Conservation (phyloP, 2,888 invertebrate genomes). For the Cheilosia urbana region DNA sequence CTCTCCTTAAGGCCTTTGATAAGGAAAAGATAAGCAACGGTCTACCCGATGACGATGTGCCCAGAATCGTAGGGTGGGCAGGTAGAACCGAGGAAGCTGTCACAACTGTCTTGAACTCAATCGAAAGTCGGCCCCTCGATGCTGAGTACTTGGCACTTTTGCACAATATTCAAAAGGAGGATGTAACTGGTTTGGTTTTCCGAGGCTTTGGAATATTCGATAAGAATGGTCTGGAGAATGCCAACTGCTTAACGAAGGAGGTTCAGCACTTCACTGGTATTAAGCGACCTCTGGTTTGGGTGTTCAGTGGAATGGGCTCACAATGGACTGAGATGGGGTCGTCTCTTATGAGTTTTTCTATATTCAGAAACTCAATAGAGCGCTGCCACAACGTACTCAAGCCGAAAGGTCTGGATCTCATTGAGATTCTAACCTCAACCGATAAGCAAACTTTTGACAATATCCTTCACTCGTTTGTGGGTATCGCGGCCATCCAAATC, state of each 20-base stretch:
- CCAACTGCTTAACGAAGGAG: constrained; percentile 84
- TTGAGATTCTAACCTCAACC: constrained; percentile 87
- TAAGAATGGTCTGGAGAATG: constrained; percentile 77
- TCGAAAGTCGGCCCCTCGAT: constrained; percentile 87
- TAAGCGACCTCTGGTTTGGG: constrained; percentile 91
- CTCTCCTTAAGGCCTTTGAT: constrained; percentile 78
- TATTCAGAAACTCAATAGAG: constrained; percentile 89
- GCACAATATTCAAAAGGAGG: constrained; percentile 86
- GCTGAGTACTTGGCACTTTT: constrained; percentile 86
- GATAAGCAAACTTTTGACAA: constrained; percentile 87
- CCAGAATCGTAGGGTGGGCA: constrained; percentile 89
- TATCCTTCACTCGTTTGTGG: constrained; percentile 89
- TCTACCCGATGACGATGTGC: constrained; percentile 87
- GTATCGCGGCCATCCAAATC: constrained; percentile 89
- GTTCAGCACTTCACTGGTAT: constrained; percentile 87
- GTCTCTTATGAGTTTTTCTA: constrained; percentile 89
- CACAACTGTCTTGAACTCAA: constrained; percentile 86
- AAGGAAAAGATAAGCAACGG: constrained; percentile 85
- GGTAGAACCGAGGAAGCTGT: constrained; percentile 93
- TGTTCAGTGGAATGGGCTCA: constrained; percentile 96
- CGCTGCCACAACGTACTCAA: constrained; percentile 85
- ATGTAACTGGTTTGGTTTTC: constrained; percentile 88
- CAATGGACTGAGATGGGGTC: constrained; percentile 95
- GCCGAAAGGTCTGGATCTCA: constrained; percentile 87
- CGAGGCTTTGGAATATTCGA: constrained; percentile 88